These are phyloP conservation scores for Enteromius treurensis DNA, from an alignment of 2,797 vertebrate genomes.

Conservation along the genomic window DNA sequence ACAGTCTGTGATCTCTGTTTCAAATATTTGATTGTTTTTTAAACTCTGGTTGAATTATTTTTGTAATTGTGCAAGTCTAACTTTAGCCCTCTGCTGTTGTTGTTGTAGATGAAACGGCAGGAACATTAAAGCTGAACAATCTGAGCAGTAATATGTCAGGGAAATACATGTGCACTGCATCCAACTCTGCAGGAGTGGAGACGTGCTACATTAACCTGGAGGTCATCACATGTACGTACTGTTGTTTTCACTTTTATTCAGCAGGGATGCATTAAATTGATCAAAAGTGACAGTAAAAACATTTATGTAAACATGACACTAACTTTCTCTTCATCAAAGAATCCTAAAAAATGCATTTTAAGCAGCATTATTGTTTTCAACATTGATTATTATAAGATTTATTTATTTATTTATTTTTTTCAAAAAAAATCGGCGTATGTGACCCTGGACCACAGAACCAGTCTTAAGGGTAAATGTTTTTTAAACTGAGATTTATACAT, in stretches of 20 bases:
- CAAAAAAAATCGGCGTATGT: not conserved
- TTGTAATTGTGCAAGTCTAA: not conserved
- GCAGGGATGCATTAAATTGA: not conserved
- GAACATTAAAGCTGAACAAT: conserved; percentile 86
- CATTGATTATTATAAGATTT: not conserved
- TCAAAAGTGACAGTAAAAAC: not conserved
- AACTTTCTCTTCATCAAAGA: not conserved
- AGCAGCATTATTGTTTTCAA: not conserved
- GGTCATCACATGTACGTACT: conserved; percentile 83
- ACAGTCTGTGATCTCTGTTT: not conserved
- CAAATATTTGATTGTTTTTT: not conserved
- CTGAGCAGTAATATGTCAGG: conserved; percentile 89
- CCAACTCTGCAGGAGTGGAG: conserved; percentile 79
- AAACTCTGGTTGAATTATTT: not conserved
- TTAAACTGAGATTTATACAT: too few species aligned
- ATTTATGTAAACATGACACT: not conserved
- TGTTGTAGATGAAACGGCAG: conserved; percentile 77
- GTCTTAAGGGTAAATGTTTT: too few species aligned
- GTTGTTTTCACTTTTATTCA: not conserved
- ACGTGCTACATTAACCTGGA: conserved; percentile 86
- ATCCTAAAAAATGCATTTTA: not conserved
- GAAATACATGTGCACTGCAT: conserved; percentile 84
- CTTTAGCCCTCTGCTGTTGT: not conserved
- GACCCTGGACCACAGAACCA: too few species aligned
- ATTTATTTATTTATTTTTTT: not conserved